A percentile compares a stretch with the other conserved stretches of the same genome.
These are phyloP conservation scores for Cylas formicarius DNA, from an alignment of 1,140 invertebrate species.

Conservation along the genomic window DNA sequence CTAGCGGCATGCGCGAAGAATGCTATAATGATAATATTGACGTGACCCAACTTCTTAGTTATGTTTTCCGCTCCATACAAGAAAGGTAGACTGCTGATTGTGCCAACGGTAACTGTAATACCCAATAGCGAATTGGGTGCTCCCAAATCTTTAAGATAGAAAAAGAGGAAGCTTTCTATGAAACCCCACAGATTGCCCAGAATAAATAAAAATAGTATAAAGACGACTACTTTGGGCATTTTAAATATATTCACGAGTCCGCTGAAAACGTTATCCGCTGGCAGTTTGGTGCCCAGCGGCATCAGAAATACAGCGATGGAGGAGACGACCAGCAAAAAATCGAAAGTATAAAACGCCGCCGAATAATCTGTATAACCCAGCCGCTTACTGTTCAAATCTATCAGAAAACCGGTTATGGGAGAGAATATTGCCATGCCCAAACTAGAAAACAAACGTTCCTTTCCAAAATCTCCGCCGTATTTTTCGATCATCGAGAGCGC, in stretches of 20 bases:
- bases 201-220: conserved; percentile 68
- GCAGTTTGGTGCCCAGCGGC: conserved; percentile 63
- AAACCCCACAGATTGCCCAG: conserved; percentile 75
- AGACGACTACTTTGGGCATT: conserved; percentile 66
- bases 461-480: conserved; percentile 71
- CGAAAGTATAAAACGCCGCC: conserved; percentile 68
- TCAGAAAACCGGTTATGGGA: conserved; percentile 68
- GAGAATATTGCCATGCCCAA: conserved; percentile 75
- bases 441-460: conserved; percentile 70
- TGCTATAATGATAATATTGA: conserved; percentile 72
- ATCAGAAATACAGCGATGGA: conserved; percentile 61
- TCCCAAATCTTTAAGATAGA: conserved; percentile 73
- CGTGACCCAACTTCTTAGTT: conserved; percentile 70
- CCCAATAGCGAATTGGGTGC: conserved; percentile 73
- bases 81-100: conserved; percentile 72
- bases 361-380: conserved; percentile 71
- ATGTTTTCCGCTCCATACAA: conserved; percentile 72
- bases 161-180: conserved; percentile 76
- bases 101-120: conserved; percentile 74
- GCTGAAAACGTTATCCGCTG: conserved; percentile 61
- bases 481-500: conserved; percentile 72
- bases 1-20: conserved; percentile 73
- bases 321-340: conserved; percentile 60
- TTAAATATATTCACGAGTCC: conserved; percentile 64
- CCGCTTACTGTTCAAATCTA: conserved; percentile 56